Evolutionary conservation across 2,797 vertebrate genomes (phyloP), one percentile per base, ranked within the genome.

Genomic region (Sciaenops ocellatus): DNA sequence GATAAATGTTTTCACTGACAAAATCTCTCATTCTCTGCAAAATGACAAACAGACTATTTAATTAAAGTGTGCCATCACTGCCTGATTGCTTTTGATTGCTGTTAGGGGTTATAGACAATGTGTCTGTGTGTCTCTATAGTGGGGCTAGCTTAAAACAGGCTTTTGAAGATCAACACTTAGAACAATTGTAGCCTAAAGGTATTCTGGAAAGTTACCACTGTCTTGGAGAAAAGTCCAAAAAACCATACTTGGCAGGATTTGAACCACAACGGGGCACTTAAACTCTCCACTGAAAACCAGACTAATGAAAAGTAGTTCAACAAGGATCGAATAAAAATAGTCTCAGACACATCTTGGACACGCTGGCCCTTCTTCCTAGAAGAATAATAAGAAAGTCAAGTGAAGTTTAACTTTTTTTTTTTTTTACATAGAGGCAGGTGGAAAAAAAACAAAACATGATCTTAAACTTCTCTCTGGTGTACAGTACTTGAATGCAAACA

Each of bases 161-260:
- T 20, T 62, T 54, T 51, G 47, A 69, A 62, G 26, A 71, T 46
- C 50, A 41, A 24, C 46, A 79, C 22, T 24, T 47, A 30, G 28
- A 73, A 63, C 72, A 64, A 47, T 26, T 64, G 48, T 59, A 54
- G 60, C 84, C 76, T 76, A 3, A 71, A 69, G 83, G 54, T 65
- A 24, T 76, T 59, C 30, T 64, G 56, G 74, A 50, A 70, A 66
- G 41, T 71, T 70, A 30, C 50, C 20, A 59, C 50, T 54, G 62
- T 59, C 56, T 52, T 54, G 20, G n/a, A 75, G 61, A 66, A 52
- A 74, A 44, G 20, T 54, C 24, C 41, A n/a, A 72, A 70, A 69
- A 73, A 56, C 10, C 54, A 24, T 48, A 64, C 56, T 79, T 82
- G 79, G 83, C 75, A 78, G 75, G 34, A 17, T 52, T 75, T 55